These are phyloP conservation scores for Synodontis membranacea DNA, from an alignment of 2,113 vertebrate genomes.

Conservation along the genomic window DNA sequence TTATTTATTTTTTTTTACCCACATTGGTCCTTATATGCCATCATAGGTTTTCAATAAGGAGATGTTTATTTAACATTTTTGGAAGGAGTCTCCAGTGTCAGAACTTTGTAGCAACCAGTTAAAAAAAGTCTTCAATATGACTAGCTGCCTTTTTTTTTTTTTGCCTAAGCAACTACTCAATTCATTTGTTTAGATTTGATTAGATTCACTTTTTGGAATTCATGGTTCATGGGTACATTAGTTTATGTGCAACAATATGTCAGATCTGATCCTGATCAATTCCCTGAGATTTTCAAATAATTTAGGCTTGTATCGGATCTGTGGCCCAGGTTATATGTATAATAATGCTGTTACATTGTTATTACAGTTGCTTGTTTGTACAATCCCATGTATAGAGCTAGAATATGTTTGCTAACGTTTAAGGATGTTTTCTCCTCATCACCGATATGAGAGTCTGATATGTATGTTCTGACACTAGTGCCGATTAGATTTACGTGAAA, in stretches of 20 bases:
- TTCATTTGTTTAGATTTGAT: too few relatives aligned
- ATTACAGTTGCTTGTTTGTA: neutral
- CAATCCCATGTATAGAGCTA: neutral
- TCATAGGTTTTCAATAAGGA: neutral
- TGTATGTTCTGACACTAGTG: neutral
- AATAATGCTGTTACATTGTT: neutral
- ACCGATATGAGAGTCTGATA: neutral
- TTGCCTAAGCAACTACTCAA: neutral
- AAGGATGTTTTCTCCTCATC: neutral
- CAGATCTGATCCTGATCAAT: neutral
- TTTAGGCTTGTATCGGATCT: neutral
- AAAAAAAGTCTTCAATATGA: neutral
- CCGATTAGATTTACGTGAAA: neutral
- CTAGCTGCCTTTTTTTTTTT: neutral
- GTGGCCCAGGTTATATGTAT: neutral
- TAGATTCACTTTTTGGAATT: neutral
- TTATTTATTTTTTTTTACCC: too few relatives aligned
- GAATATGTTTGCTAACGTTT: neutral
- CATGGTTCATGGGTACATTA: neutral
- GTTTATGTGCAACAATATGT: neutral
- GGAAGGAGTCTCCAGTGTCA: neutral
- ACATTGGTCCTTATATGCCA: too few relatives aligned
- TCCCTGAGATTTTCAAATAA: neutral
- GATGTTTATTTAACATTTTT: neutral
- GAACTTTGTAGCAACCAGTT: neutral